Base-by-base conservation (phyloP, 2,113 vertebrate genomes). In the Chionis minor region DNA sequence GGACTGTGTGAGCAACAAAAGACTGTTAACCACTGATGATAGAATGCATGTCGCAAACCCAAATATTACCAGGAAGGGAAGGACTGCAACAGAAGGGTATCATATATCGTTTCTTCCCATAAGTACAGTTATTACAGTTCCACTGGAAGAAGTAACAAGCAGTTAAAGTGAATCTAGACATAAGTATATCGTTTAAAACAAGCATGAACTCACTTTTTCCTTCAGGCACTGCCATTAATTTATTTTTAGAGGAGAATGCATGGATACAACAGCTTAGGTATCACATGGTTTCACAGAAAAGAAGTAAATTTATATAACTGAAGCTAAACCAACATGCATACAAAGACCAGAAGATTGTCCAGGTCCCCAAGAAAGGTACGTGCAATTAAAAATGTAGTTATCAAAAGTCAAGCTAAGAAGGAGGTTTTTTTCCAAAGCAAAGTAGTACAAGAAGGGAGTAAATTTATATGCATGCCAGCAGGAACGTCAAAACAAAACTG, bases 401-500 rank as follows among this genome's bases (percentile, higher is more conserved):
- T 28, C 63, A 69, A 49, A 90, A 92, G 51, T 70, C 73, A 92
- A 81, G 49, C 30, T 71, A 88, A 83, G n/a, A 40, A 93, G 80
- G 5, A 71, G 27, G 7, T 7, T 81, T 94, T 88, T 87, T 95
- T 88, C 24, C 28, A 56, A 95, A 95, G 65, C 13, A 4, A 79
- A 66, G 44, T 70, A 88, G 33, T 79, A 86, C 14, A 93, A 86
- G 45, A 84, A 88, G 35, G 17, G 80, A 92, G 19, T 81, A 78
- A 89, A 87, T 94, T 92, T 65, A 84, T 30, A 94, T n/a, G 66
- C 47, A 35, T 81, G 72, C 44, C 69, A 78, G 35, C 14, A 95
- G 61, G 18, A 94, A 90, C 63, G 80, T 88, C 90, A 95, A 94
- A 94, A 92, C 85, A 96, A 82, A 92, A 78, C 47, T 71, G 40